A percentile compares a stretch with the other conserved stretches of the same genome.
These are phyloP conservation scores for Gadopsis marmoratus DNA, from an alignment of 2,797 vertebrate genomes.

Conservation along the genomic window DNA sequence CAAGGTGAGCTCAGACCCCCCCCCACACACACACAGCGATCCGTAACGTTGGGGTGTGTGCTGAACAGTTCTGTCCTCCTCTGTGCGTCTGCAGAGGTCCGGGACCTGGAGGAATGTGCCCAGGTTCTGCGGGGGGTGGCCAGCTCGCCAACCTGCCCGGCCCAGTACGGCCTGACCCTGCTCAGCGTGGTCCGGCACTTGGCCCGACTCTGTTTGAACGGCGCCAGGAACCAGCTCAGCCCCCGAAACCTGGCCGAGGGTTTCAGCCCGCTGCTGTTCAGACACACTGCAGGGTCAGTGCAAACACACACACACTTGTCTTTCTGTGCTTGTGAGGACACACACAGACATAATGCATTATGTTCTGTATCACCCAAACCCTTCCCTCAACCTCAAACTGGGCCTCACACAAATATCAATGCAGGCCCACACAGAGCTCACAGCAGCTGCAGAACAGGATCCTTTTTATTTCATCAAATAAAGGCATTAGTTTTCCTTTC, in stretches of 20 bases:
- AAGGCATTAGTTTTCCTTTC: no score
- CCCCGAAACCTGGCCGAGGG: conserved; percentile 87
- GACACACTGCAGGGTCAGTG: conserved; percentile 83
- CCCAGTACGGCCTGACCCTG: conserved; percentile 92
- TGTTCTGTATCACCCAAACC: no score
- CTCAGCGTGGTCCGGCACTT: conserved; percentile 92
- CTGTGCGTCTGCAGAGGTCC: conserved; percentile 81
- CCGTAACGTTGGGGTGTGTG: no score
- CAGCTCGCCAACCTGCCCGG: conserved; percentile 86
- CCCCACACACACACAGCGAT: background rate
- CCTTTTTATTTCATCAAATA: no score
- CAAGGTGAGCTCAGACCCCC: conserved; percentile 74
- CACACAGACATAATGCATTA: background rate
- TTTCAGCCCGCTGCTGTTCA: conserved; percentile 91
- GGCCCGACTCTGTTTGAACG: conserved; percentile 87
- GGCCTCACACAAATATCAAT: no score
- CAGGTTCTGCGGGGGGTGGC: conserved; percentile 89
- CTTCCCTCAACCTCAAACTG: no score
- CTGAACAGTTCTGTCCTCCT: background rate
- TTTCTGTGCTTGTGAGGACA: background rate
- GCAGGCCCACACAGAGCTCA: no score
- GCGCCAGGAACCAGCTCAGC: conserved; percentile 87
- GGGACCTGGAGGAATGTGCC: conserved; percentile 88
- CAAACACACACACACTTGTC: background rate
- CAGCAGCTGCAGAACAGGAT: no score